These are phyloP conservation scores for Chrysopa pallens DNA, from an alignment of 1,140 invertebrate genomes.

Conservation along the genomic window DNA sequence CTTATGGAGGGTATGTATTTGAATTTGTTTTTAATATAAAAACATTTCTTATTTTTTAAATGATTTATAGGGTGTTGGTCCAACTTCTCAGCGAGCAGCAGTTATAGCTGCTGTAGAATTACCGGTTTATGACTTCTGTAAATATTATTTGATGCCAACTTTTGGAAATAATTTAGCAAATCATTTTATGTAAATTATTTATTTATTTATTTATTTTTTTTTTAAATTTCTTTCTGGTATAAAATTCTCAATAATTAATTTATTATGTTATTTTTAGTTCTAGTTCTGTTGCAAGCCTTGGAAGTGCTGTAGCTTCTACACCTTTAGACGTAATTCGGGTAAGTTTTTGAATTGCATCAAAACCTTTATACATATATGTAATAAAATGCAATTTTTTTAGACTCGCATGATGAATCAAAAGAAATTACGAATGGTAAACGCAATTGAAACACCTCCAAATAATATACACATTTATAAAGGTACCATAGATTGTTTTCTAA, in stretches of 20 bases:
- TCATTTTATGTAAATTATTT: slow-evolving; percentile 63
- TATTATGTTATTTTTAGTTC: slow-evolving; percentile 37
- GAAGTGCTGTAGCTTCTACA: slow-evolving; percentile 82
- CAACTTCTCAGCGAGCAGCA: slow-evolving; percentile 80
- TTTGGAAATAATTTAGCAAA: slow-evolving; percentile 67
- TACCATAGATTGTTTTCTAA: slow-evolving; percentile 75
- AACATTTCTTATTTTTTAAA: slow-evolving; percentile 2
- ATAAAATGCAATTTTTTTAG: no score
- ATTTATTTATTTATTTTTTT: not conserved
- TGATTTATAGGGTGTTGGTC: slow-evolving; percentile 57
- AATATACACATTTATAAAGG: slow-evolving; percentile 53
- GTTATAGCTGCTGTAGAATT: slow-evolving; percentile 86
- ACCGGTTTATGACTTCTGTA: slow-evolving; percentile 84
- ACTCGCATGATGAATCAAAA: slow-evolving; percentile 85
- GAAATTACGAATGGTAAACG: slow-evolving; percentile 33
- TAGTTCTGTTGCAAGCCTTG: slow-evolving; percentile 80
- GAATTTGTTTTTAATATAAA: not conserved
- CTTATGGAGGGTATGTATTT: slow-evolving; percentile 56
- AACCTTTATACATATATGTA: no score
- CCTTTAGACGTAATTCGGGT: slow-evolving; percentile 91
- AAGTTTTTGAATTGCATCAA: no score
- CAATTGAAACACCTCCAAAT: slow-evolving; percentile 16
- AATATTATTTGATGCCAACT: slow-evolving; percentile 50
- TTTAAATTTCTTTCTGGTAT: not conserved
- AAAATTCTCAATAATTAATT: not conserved